Evolutionary conservation across 1,140 invertebrate species (phyloP), one percentile per base, ranked within the genome.

Genomic region (Maniola jurtina): DNA sequence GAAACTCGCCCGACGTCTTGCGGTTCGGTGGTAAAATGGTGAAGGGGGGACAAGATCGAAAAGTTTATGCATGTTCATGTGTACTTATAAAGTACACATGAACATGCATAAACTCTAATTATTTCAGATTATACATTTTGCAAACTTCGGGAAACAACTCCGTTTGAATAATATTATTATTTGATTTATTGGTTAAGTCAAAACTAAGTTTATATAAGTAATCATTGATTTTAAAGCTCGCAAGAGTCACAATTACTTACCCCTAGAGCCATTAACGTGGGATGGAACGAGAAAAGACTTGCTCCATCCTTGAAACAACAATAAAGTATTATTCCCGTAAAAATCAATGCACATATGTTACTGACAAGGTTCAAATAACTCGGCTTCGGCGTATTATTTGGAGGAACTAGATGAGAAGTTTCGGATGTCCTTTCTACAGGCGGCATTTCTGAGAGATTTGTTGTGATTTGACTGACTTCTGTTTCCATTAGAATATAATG

Each of bases 241-340:
- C 4, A 2, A 25, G 25, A 25, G 1, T 25, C 25, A 40, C 7
- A 34, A 16, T 16, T 15, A 57, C 73, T 77, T 72, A 77, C 75
- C 64, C 87, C 76, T 57, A 88, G 56, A 48, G 83, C 70, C 88
- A 90, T 90, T 10, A 83, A 66, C 11, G 71, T 85, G 6, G 90
- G 90, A 72, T 91, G 90, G 73, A 90, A 91, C 33, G 89, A 84
- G 73, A 91, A 91, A 25, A 91, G 73, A 13, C 75, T 58, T n/a
- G 77, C 76, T 10, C 83, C 88, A 68, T 83, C 64, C 54, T 73
- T 75, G 66, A 91, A 89, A 71, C 85, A 85, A 56, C 86, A 86
- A 58, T 86, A 91, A 61, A 73, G 61, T 11, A 91, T 81, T 59
- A 89, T 84, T 6, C 74, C 80, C 36, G 74, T 71, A 72, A 84